Percentiles rank a stretch among this genome's conserved stretches.
phyloP scores from a whole-genome alignment of 2,888 invertebrate species.

The Dasypolia templi region DNA sequence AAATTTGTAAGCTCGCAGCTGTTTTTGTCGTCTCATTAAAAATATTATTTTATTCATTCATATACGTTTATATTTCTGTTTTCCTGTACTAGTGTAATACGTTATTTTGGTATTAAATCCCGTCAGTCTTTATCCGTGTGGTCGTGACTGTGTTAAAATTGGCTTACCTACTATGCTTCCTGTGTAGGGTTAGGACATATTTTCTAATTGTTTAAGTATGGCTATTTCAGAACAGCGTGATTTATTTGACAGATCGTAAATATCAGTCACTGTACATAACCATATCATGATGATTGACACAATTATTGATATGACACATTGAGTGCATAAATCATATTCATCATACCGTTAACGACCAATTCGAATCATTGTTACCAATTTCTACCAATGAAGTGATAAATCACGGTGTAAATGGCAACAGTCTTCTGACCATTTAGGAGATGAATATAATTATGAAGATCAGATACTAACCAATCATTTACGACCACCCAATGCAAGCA shows the following conservation, averaged over 20 bases:
- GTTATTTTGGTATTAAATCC: conserved; percentile 28
- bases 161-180: not conserved
- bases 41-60: conserved; percentile 5
- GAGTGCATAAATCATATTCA: not conserved
- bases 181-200: not conserved
- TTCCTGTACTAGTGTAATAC: conserved; percentile 1
- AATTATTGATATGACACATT: not conserved
- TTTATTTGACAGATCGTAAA: not conserved
- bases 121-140: not conserved
- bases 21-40: conserved; percentile 13
- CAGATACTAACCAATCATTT: conserved; percentile 1
- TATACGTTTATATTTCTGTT: conserved; percentile 17
- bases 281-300: not conserved
- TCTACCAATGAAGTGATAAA: not conserved
- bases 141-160: conserved; percentile 9
- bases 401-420: not conserved
- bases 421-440: not conserved
- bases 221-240: not conserved
- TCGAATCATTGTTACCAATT: not conserved
- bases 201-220: not conserved
- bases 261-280: not conserved
- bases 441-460: conserved; percentile 9
- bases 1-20: conserved; percentile 12
- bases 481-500: conserved; percentile 2
- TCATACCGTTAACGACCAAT: not conserved